A percentile compares a stretch with the other conserved stretches of the same genome.
Conservation (phyloP, 2,113 vertebrate species). For the Lasiurus cinereus region DNA sequence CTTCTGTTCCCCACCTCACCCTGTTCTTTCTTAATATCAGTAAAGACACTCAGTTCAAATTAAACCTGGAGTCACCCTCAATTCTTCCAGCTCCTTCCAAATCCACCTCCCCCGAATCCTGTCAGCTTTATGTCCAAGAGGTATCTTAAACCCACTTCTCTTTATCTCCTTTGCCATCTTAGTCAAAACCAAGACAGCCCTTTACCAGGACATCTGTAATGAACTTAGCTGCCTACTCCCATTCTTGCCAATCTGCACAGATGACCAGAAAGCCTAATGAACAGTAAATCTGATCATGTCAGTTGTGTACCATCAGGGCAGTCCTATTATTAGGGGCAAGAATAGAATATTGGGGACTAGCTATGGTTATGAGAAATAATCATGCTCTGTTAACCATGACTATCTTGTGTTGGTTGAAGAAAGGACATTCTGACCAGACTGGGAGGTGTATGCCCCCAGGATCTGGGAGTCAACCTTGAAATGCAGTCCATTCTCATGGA, state of each 20-base stretch:
- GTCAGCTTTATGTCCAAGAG: not conserved
- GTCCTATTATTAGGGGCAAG: not conserved
- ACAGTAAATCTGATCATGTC: not conserved
- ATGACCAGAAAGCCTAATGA: not conserved
- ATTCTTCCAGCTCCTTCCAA: not conserved
- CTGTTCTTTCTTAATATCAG: not conserved
- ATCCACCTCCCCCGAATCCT: not conserved
- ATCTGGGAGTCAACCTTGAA: too few species aligned
- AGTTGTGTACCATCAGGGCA: not conserved
- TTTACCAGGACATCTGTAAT: slow-evolving; percentile 6
- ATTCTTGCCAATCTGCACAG: not conserved
- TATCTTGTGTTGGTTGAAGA: too few species aligned
- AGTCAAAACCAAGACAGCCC: not conserved
- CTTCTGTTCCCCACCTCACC: not conserved
- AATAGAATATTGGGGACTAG: too few species aligned
- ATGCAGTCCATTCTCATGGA: too few species aligned
- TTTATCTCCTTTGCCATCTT: not conserved
- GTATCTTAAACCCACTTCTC: not conserved
- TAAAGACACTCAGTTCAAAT: slow-evolving; percentile 18
- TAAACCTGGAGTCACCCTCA: slow-evolving; percentile 31
- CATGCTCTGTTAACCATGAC: too few species aligned
- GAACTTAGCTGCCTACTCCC: not conserved
- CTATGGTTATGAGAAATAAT: too few species aligned
- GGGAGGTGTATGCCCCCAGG: too few species aligned
- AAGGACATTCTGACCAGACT: too few species aligned